Percentiles rank a stretch among this genome's conserved stretches.
Evolutionary conservation across 2,113 vertebrate genomes (phyloP).

Genomic region (Halichoeres trimaculatus): DNA sequence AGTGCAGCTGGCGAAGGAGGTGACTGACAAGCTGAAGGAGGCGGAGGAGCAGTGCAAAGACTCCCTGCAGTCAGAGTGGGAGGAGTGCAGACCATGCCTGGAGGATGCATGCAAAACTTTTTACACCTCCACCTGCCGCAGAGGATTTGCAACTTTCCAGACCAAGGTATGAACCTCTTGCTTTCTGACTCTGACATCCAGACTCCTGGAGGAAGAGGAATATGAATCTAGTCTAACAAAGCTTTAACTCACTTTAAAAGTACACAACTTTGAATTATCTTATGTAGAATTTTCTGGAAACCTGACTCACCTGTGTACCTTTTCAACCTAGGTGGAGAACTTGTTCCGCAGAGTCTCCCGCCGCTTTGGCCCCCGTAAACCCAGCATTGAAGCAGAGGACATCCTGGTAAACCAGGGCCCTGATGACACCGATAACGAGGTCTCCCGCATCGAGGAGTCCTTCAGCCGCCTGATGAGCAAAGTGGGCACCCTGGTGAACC

Average conservation of each 20-base stretch:
- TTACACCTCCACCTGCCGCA: conserved; percentile 85
- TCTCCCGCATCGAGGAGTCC: conserved; percentile 82
- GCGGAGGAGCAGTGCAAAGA: conserved; percentile 88
- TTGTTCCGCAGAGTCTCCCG: conserved; percentile 86
- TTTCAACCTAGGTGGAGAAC: conserved; percentile 82
- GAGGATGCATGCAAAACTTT: conserved; percentile 87
- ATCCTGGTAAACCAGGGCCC: conserved; percentile 66
- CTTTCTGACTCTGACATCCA: neutral
- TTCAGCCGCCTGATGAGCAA: conserved; percentile 83
- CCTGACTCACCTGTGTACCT: neutral
- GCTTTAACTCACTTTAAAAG: neutral
- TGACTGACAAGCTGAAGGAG: conserved; percentile 87
- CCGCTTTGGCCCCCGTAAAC: conserved; percentile 76
- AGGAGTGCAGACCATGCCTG: conserved; percentile 89
- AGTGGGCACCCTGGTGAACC: conserved; percentile 82
- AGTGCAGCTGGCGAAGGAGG: conserved; percentile 85
- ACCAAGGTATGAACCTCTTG: conserved; percentile 80
- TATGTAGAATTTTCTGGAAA: no score
- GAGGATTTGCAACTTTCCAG: conserved; percentile 80
- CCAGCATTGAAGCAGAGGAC: conserved; percentile 62
- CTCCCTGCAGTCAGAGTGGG: conserved; percentile 85
- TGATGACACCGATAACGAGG: conserved; percentile 76
- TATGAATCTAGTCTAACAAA: neutral
- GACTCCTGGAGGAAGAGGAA: no score
- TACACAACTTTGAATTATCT: neutral